Evolutionary conservation across 2,797 vertebrate species (phyloP).

Genomic region (Amphiprion clarkii): DNA sequence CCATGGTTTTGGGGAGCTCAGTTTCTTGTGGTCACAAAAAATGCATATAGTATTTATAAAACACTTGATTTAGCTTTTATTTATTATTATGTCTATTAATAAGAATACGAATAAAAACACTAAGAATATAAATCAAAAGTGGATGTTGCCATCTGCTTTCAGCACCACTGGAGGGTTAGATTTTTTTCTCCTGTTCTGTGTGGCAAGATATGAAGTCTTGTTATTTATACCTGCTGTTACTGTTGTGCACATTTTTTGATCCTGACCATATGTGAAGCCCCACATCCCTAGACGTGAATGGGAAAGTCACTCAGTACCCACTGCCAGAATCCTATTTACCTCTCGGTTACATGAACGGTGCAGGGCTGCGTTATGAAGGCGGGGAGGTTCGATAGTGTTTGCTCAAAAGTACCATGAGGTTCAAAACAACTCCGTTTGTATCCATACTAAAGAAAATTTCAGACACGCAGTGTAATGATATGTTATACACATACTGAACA

Average conservation of each 20-base stretch:
- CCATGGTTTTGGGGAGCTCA: too few relatives aligned
- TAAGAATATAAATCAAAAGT: too few relatives aligned
- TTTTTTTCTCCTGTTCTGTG: too few relatives aligned
- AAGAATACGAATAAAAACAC: neutral
- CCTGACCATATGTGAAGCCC: constrained; percentile 87
- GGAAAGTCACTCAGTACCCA: constrained; percentile 77
- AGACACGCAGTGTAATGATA: too few relatives aligned
- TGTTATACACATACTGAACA: too few relatives aligned
- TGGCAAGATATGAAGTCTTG: too few relatives aligned
- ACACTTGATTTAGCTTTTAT: too few relatives aligned
- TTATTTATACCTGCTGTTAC: neutral
- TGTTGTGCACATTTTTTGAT: constrained; percentile 68
- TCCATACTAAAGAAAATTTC: neutral
- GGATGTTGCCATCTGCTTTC: too few relatives aligned
- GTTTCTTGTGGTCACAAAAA: too few relatives aligned
- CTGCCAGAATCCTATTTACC: constrained; percentile 80
- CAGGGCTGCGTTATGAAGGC: constrained; percentile 89
- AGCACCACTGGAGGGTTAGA: too few relatives aligned
- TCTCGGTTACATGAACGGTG: constrained; percentile 84
- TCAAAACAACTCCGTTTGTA: neutral
- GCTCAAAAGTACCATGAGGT: constrained; percentile 79
- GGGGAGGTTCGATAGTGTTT: constrained; percentile 90
- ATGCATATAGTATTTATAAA: too few relatives aligned
- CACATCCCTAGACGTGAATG: constrained; percentile 83
- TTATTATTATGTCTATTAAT: neutral